Evolutionary conservation across 2,888 invertebrate species (phyloP), one percentile per base, ranked within the genome.

Genomic region (Oligia strigilis): DNA sequence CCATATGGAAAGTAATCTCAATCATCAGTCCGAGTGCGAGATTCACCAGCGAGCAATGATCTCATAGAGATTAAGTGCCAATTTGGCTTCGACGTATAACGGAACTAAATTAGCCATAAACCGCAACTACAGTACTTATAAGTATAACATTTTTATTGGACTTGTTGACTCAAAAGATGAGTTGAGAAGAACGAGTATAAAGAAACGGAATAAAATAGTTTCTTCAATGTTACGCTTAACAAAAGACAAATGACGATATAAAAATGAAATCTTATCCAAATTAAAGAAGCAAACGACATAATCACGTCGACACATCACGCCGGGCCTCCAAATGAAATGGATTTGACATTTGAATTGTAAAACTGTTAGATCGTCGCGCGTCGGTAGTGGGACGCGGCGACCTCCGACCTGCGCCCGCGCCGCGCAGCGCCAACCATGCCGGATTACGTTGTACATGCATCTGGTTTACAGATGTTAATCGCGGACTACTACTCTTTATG

Each of bases 391-490:
- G 88, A 87, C 87, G 86, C 66, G 49, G 67, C 72, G 91, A 92
- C 94, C 92, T 90, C 87, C 87, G 90, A 94, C 94, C 89, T 90
- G 89, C 90, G 86, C 87, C 83, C 80, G 76, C 78, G 79, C 75
- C 40, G 55, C 77, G 65, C 75, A 64, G 77, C 70, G 62, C 73
- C 86, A 88, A 86, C 87, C 87, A 89, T 88, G 88, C 88, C 85
- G 91, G 92, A 93, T 94, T 93, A 95, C 92, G 91, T 89, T 90
- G 91, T 93, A 91, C 92, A 91, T 92, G 92, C 92, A 92, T 93
- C 93, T 93, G 91, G 85, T 90, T 85, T 92, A 94, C 94, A 95
- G 94, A 95, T 96, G 94, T 93, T 94, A 94, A 95, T 95, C 95
- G 90, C 91, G 87, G 88, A 87, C 90, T 91, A 91, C 91, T 92